These are phyloP conservation scores for Drosophila borborema DNA, from an alignment of 2,888 invertebrate genomes.

Conservation along the genomic window DNA sequence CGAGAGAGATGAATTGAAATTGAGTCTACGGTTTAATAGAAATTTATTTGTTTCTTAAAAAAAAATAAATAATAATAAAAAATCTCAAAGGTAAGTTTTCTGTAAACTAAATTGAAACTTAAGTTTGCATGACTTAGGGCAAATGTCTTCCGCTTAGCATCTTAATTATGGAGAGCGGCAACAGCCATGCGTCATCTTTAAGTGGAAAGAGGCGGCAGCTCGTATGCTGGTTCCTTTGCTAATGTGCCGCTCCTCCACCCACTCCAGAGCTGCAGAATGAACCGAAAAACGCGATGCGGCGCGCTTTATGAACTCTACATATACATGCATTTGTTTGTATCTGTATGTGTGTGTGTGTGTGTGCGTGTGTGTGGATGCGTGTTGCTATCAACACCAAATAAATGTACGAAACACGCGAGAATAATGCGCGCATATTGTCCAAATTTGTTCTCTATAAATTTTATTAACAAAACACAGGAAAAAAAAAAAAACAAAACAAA, in stretches of 20 bases:
- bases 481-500: constrained; percentile 30
- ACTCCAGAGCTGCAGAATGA: constrained; percentile 6
- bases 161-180: constrained; percentile 49
- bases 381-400: constrained; percentile 52
- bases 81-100: neutral
- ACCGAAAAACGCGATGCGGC: constrained; percentile 30
- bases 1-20: neutral
- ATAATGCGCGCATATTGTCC: constrained; percentile 79
- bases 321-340: neutral
- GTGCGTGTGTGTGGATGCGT: constrained; percentile 19
- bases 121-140: constrained; percentile 21
- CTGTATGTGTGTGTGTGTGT: neutral
- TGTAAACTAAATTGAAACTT: constrained; percentile 42
- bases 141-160: neutral
- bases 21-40: neutral
- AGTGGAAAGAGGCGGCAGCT: constrained; percentile 16
- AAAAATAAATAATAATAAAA: too few relatives aligned
- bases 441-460: constrained; percentile 83
- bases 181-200: constrained; percentile 53
- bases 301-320: constrained; percentile 43
- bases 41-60: neutral
- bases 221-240: constrained; percentile 17
- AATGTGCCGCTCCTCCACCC: constrained; percentile 25
- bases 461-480: constrained; percentile 68
- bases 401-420: constrained; percentile 69